Percentiles rank a stretch among this genome's conserved stretches.
Evolutionary conservation across 2,888 invertebrate genomes (phyloP).

Genomic region (Orthosia cruda): DNA sequence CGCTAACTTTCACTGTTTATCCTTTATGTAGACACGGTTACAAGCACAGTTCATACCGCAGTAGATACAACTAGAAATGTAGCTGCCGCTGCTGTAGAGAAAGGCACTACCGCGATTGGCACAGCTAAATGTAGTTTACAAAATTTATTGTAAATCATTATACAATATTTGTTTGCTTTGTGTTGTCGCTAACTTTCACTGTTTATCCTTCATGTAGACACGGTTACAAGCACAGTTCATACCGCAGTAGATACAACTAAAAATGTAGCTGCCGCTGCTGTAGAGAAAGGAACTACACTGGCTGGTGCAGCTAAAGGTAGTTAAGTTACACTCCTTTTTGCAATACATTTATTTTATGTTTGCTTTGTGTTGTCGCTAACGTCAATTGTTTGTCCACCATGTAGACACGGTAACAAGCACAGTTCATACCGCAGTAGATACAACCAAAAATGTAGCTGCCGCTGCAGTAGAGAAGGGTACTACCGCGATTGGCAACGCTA

Average conservation of each 20-base stretch:
- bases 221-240: slow-evolving; percentile 64
- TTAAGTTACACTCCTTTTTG: background rate
- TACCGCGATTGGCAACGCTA: background rate
- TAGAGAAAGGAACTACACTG: slow-evolving; percentile 67
- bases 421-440: too few relatives aligned
- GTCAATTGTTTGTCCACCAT: too few relatives aligned
- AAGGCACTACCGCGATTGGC: slow-evolving; percentile 29
- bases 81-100: slow-evolving; percentile 66
- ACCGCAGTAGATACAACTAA: slow-evolving; percentile 73
- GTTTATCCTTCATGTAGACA: slow-evolving; percentile 47
- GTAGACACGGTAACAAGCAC: too few relatives aligned
- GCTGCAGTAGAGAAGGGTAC: too few relatives aligned
- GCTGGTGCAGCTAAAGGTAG: slow-evolving; percentile 70
- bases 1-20: background rate
- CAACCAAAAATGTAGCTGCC: too few relatives aligned
- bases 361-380: too few relatives aligned
- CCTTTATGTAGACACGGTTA: slow-evolving; percentile 55
- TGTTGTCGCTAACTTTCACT: slow-evolving; percentile 24
- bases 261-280: slow-evolving; percentile 68
- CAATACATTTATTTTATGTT: background rate
- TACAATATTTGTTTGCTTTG: slow-evolving; percentile 15
- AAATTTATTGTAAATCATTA: too few relatives aligned
- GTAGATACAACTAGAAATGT: slow-evolving; percentile 73
- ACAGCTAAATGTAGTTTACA: slow-evolving; percentile 5
- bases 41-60: slow-evolving; percentile 66